Evolutionary conservation across 1,140 invertebrate species (phyloP), one percentile per base, ranked within the genome.

Genomic region (Caenorhabditis latens): DNA sequence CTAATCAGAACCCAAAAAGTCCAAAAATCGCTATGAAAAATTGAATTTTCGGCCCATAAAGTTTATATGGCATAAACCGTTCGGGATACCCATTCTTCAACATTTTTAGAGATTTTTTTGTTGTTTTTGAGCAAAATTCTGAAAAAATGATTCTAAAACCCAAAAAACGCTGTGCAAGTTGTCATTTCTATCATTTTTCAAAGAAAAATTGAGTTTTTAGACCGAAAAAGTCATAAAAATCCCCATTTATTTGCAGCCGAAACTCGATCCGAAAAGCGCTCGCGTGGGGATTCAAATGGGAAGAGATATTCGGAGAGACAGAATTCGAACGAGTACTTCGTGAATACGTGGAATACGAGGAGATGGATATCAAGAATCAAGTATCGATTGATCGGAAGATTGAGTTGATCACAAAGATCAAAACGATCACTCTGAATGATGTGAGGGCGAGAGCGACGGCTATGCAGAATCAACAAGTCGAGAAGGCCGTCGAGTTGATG

Each of bases 381-480:
- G 46, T 79, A 13, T 50, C 71, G 71, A 79, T 79, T 42, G 71
- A 79, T 50, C 71, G 46, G 9, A 79, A 79, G 24, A 79, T 79
- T 8, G 71, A 79, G 8, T 16, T 79, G n/a, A 79, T 79, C 46
- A n/a, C 42, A 11, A 6, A 79, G 42, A 13, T 11, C 53, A 7
- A 48, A 79, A 46, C 7, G 71, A 50, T 79, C 46, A 79, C 71
- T 9, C n/a, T 79, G 46, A 21, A 79, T 21, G 46, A 50, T 50
- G 43, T 21, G 4, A 11, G 71, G n/a, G 13, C 9, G 21, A 48
- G 14, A 19, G 71, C 71, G 19, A 79, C 19, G 6, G 46, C 50
- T 7, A 79, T 50, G 43, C 71, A 79, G 46, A 50, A 21, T 4
- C 6, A 79, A 24, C 50, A 43, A 5, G 19, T 79, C 13, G 71